phyloP scores from a whole-genome alignment of 2,797 vertebrate species.

The Phyllotis vaccarum region DNA sequence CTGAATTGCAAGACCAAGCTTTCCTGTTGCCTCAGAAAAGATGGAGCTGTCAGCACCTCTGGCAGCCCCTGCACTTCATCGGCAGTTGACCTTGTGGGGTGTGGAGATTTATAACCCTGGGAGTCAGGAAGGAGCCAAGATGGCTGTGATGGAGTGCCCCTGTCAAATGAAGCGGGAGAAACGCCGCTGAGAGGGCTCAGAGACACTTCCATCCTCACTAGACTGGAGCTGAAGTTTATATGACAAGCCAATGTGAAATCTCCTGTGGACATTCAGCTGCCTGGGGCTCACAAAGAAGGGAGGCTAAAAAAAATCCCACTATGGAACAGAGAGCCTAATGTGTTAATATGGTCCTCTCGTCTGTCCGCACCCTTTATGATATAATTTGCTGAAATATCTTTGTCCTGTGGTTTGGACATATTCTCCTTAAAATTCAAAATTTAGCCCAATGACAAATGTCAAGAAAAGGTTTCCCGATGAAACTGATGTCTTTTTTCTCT shows the following conservation, averaged over 20 bases:
- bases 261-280: constrained; percentile 9
- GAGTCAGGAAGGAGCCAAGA: constrained; percentile 1
- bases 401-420: not conserved
- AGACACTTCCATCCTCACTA: constrained; percentile 52
- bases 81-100: constrained; percentile 52
- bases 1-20: not conserved
- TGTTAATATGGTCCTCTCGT: not conserved
- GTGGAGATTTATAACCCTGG: constrained; percentile 53
- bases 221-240: constrained; percentile 40
- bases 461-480: not conserved
- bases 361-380: not conserved
- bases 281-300: not conserved
- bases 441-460: not conserved
- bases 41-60: constrained; percentile 69
- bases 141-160: not conserved
- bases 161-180: constrained; percentile 54
- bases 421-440: not conserved
- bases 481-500: not conserved
- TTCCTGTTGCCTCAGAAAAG: constrained; percentile 39
- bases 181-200: constrained; percentile 1
- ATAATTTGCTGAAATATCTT: constrained; percentile 5
- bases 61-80: constrained; percentile 58
- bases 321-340: not conserved
- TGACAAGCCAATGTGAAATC: constrained; percentile 57
- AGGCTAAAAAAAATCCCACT: not conserved